phyloP scores from a whole-genome alignment of 2,888 invertebrate species.

The Physocephala rufipes region DNA sequence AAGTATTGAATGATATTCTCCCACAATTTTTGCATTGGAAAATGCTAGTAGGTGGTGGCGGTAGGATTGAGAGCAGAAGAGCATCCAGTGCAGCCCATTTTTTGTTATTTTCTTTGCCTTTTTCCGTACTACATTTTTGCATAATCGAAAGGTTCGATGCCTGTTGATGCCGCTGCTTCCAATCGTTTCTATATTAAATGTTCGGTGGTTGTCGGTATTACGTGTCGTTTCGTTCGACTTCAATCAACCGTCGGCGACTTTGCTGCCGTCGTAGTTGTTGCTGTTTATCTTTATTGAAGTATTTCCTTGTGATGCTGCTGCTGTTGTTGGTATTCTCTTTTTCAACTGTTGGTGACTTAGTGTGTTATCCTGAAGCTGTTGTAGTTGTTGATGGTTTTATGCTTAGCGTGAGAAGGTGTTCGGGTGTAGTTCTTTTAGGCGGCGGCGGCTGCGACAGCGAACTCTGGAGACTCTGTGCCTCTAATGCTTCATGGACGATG shows the following conservation, averaged over 20 bases:
- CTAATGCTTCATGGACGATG: slow-evolving; percentile 54
- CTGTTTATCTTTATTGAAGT: too few species aligned
- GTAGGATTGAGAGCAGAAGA: too few species aligned
- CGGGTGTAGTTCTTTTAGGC: slow-evolving; percentile 35
- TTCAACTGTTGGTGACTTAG: slow-evolving; percentile 15
- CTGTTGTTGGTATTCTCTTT: slow-evolving; percentile 10
- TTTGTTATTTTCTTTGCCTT: not conserved
- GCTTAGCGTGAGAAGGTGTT: not conserved
- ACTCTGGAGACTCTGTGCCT: slow-evolving; percentile 47
- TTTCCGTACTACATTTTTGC: not conserved
- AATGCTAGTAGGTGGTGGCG: too few species aligned
- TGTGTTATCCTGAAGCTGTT: slow-evolving; percentile 21
- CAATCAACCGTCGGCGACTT: slow-evolving; percentile 4
- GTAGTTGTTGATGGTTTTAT: slow-evolving; percentile 7
- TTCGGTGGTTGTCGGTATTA: slow-evolving; percentile 17
- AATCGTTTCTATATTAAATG: slow-evolving; percentile 8
- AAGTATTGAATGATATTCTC: too few species aligned
- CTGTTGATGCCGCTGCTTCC: too few species aligned
- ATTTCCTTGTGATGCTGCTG: not conserved
- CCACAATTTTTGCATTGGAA: too few species aligned
- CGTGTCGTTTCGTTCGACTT: not conserved
- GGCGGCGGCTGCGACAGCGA: slow-evolving; percentile 38
- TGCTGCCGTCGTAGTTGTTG: slow-evolving; percentile 6
- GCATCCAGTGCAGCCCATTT: not conserved
- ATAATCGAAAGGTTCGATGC: slow-evolving; percentile 29